Conservation (phyloP, 2,113 vertebrate genomes). For the cat (Felis catus) region F.catus_Fca126_mat1.0 CM031425.1:41820501-41821000, state of each 20-base stretch:
- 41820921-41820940: background rate
- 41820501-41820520: constrained; percentile 14
- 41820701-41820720: constrained; percentile 60
- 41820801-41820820: background rate
- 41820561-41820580: constrained; percentile 41
- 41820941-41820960: background rate
- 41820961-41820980: background rate
- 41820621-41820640: constrained; percentile 67
- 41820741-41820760: constrained; percentile 52
- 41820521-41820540: constrained; percentile 55
- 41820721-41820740: constrained; percentile 58
- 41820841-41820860: background rate
- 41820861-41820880: background rate
- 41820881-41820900: background rate
- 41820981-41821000: constrained; percentile 98
- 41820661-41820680: constrained; percentile 62
- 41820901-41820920: background rate
- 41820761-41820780: background rate
- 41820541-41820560: background rate
- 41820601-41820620: constrained; percentile 55
- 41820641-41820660: constrained; percentile 60
- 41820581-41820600: constrained; percentile 51
- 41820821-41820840: background rate
- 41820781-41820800: background rate
- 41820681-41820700: constrained; percentile 71